These are phyloP conservation scores for Marcusenius ussheri DNA, from an alignment of 2,113 vertebrate genomes.

Conservation along the genomic window DNA sequence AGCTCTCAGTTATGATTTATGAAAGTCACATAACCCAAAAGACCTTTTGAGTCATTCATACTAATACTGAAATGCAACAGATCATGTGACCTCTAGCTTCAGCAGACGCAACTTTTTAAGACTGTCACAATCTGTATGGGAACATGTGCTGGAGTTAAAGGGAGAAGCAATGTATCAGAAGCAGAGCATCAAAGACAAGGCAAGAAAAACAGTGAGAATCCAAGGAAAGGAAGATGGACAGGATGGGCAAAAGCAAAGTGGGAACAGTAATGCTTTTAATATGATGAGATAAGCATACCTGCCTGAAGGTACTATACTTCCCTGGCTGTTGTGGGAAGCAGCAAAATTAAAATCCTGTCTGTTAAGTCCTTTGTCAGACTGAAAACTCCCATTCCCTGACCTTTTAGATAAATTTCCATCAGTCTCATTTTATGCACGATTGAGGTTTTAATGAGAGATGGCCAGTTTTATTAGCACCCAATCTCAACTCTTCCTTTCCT, in stretches of 20 bases:
- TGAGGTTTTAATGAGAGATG: slow-evolving; percentile 93
- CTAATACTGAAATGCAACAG: not conserved
- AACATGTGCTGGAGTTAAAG: not conserved
- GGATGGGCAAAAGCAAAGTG: not conserved
- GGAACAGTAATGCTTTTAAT: not conserved
- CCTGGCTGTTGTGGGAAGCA: slow-evolving; percentile 65
- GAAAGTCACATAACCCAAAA: not conserved
- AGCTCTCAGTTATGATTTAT: not conserved
- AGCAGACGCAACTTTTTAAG: not conserved
- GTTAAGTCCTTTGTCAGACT: slow-evolving; percentile 82
- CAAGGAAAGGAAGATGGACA: not conserved
- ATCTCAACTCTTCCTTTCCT: slow-evolving; percentile 69
- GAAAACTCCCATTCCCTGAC: slow-evolving; percentile 76
- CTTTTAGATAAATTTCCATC: slow-evolving; percentile 86
- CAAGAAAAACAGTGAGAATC: not conserved
- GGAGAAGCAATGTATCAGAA: not conserved
- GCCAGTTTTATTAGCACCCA: slow-evolving; percentile 74
- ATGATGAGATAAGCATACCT: not conserved
- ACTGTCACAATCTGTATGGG: not conserved
- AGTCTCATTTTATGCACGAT: slow-evolving; percentile 93
- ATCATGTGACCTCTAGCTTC: not conserved
- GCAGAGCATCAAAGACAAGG: not conserved
- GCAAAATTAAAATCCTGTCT: slow-evolving; percentile 89
- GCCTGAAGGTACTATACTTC: slow-evolving; percentile 69
- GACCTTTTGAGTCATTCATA: not conserved